A percentile compares a stretch with the other conserved stretches of the same genome.
These are phyloP conservation scores for Cathartes aura DNA, from an alignment of 2,113 vertebrate genomes.

Conservation along the genomic window DNA sequence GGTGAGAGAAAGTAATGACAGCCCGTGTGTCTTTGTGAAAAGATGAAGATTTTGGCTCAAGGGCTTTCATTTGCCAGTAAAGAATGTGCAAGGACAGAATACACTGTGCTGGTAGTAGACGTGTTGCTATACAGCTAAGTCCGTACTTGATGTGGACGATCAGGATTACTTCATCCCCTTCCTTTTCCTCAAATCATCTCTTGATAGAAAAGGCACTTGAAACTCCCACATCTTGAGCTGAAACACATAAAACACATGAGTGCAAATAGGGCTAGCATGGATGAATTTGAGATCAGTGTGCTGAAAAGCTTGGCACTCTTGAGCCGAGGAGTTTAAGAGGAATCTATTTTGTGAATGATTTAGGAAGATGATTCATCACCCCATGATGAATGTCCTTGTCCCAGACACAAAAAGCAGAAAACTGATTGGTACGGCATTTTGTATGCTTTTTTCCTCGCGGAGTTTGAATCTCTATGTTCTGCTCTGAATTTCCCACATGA, in stretches of 20 bases:
- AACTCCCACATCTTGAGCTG: not conserved
- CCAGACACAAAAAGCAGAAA: not conserved
- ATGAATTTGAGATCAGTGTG: not conserved
- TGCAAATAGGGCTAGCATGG: not conserved
- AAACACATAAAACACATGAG: not conserved
- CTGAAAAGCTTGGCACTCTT: not conserved
- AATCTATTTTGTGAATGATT: not conserved
- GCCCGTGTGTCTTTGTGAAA: not conserved
- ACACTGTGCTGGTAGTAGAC: not conserved
- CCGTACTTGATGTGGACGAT: not conserved
- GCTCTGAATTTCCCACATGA: not conserved
- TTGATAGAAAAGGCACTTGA: not conserved
- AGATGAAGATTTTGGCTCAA: not conserved
- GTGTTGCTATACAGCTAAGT: not conserved
- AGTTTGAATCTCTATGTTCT: not conserved
- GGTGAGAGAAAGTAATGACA: not conserved
- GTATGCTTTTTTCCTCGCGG: not conserved
- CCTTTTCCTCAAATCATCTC: not conserved
- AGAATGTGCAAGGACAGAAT: not conserved
- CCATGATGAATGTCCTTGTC: not conserved
- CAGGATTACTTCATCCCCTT: not conserved
- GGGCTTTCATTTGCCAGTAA: not conserved
- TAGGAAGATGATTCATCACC: constrained; percentile 13
- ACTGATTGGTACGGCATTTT: not conserved
- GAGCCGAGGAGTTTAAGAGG: not conserved